Evolutionary conservation across 2,797 vertebrate species (phyloP), one percentile per base, ranked within the genome.

Genomic region (Bufotes viridis): DNA sequence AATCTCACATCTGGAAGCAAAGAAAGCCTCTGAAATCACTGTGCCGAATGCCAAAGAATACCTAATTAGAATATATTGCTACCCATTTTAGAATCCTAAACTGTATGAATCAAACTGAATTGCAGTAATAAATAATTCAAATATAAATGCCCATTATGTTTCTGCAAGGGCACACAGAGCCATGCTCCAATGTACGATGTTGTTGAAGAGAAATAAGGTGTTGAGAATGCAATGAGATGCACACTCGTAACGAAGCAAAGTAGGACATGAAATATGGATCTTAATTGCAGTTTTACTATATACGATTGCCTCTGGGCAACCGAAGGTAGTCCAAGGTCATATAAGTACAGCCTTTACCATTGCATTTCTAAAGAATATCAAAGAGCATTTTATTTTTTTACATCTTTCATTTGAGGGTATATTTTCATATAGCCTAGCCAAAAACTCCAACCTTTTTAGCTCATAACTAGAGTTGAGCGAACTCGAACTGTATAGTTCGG

Each of bases 41-140:
- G 61, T 74, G 65, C 29, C 58, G 11, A 49, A 61, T 87, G 80
- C 86, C 80, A 87, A 82, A 70, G 70, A 87, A 67, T 76, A 67
- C 70, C 79, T 87, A 82, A 82, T 87, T 82, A 82, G 80, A 82
- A 87, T 82, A 76, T 87, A 87, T 82, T 87, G 86, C 79, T 65
- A 76, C 29, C 58, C 26, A 11, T 65, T 87, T 82, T 78, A 82
- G 42, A 82, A 76, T 82, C 34, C 80, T 82, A 82, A 87, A 76
- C 15, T 58, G 86, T 82, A 82, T 82, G 69, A 87, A 79, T 86
- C 84, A 86, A 79, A 57, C 74, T 86, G 75, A 79, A 82, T 74
- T 76, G 57, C 57, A 85, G 76, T 85, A 78, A 86, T 78, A 86
- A 86, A 86, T 79, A 86, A 78, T 78, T 61, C 74, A 86, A 79